Base-by-base conservation (phyloP, 2,797 vertebrate genomes). In the Crenuchus spilurus region DNA sequence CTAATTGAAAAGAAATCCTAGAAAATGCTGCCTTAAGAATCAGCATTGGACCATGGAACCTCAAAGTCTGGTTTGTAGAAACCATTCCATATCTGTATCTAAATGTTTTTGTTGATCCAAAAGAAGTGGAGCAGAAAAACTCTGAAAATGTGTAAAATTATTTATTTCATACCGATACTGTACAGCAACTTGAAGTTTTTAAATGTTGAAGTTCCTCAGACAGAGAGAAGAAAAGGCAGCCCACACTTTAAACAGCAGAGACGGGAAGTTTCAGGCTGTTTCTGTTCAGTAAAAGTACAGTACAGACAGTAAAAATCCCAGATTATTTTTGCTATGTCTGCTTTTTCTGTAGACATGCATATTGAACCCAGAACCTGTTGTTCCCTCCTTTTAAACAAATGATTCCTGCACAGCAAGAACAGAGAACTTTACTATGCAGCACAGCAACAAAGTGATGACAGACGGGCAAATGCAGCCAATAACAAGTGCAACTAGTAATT, bases 101-200 rank as follows among this genome's bases (percentile, higher is more conserved):
- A n/a, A n/a, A n/a, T n/a, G n/a, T n/a, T n/a, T 9, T 24, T 6
- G n/a, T 22, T 49, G 1, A 22, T 51, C 4, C 18, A 20, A 4
- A n/a, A 10, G 26, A 2, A 30, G 3, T 0, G 13, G n/a, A n/a
- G n/a, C n/a, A n/a, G n/a, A n/a, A n/a, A n/a, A 66, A 44, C n/a
- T 11, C 16, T 16, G 55, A 4, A 52, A 75, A 85, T 78, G 78
- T 87, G 84, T 35, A 81, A 89, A 92, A 90, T 85, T 75, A 87
- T 93, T 93, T 93, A 93, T 90, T 93, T 87, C 85, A 86, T 85
- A 88, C 80, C 76, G 76, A 64, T 74, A 82, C 84, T 86, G 83
- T 88, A 92, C 88, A 91, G 73, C 24, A 68, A 35, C 44, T 44
- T 65, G 20, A 54, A 84, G 77, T 26, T 84, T 81, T 83, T 82